Percentiles rank a stretch among this genome's conserved stretches.
Conservation (phyloP, 2,113 vertebrate species). For the Lycaon pictus region DNA sequence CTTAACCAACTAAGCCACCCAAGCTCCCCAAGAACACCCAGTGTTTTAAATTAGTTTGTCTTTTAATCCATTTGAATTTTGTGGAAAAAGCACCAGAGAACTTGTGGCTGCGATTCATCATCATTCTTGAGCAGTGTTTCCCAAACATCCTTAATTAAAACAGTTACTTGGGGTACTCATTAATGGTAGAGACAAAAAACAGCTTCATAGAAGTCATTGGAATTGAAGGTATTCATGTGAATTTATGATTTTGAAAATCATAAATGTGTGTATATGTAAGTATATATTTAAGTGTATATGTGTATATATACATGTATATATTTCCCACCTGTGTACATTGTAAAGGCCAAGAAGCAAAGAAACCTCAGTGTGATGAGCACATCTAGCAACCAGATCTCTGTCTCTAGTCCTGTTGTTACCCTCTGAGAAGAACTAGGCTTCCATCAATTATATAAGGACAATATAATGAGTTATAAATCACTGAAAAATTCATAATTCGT, state of each 20-base stretch:
- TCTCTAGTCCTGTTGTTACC: background rate
- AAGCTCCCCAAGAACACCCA: background rate
- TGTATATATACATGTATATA: background rate
- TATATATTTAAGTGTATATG: background rate
- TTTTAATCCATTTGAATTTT: slow-evolving; percentile 17
- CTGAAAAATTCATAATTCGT: background rate
- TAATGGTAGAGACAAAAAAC: background rate
- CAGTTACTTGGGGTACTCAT: background rate
- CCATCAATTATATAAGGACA: background rate
- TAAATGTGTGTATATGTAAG: background rate
- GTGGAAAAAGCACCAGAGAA: slow-evolving; percentile 10
- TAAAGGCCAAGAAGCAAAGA: background rate
- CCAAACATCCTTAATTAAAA: background rate
- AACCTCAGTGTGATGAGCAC: background rate
- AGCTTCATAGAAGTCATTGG: background rate
- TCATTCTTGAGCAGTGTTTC: background rate
- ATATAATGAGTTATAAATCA: background rate
- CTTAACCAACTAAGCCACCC: no score
- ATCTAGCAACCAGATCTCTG: background rate
- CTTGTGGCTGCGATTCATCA: background rate
- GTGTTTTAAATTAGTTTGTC: background rate
- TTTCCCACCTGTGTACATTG: background rate
- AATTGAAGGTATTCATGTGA: slow-evolving; percentile 1
- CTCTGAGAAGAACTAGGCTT: background rate
- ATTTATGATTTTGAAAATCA: slow-evolving; percentile 7